Percentiles rank a stretch among this genome's conserved stretches.
These are phyloP conservation scores for Lycodopsis pacificus DNA, from an alignment of 2,797 vertebrate genomes.

Conservation along the genomic window DNA sequence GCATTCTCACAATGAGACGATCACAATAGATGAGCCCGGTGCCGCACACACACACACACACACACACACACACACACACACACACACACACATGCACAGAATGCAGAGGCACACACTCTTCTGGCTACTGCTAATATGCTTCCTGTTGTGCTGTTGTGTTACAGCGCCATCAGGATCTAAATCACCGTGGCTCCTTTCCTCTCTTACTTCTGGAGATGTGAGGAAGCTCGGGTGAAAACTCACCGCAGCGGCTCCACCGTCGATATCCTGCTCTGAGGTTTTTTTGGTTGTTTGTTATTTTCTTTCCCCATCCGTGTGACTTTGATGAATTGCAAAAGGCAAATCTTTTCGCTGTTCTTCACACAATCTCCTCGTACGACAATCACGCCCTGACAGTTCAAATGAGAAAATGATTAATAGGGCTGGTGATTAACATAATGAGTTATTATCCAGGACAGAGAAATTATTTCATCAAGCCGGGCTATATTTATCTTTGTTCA, in stretches of 20 bases:
- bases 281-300: neutral
- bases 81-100: conserved; percentile 25
- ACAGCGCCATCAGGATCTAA: conserved; percentile 60
- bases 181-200: conserved; percentile 28
- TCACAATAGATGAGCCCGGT: conserved; percentile 74
- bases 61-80: conserved; percentile 38
- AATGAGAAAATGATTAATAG: conserved; percentile 84
- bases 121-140: conserved; percentile 57
- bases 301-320: conserved; percentile 31
- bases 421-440: conserved; percentile 80
- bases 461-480: conserved; percentile 82
- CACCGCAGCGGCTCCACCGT: conserved; percentile 10
- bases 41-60: conserved; percentile 37
- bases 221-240: conserved; percentile 29
- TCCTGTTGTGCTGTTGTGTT: conserved; percentile 69
- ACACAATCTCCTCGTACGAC: conserved; percentile 66
- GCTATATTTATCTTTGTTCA: conserved; percentile 81
- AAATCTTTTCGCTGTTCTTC: conserved; percentile 64
- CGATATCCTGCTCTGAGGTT: conserved; percentile 25
- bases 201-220: conserved; percentile 40
- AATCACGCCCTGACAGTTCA: conserved; percentile 79
- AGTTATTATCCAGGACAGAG: conserved; percentile 82
- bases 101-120: conserved; percentile 45
- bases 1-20: conserved; percentile 79
- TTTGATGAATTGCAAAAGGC: conserved; percentile 75